These are phyloP conservation scores for Neuroscelio doddi DNA, from an alignment of 2,888 invertebrate species.

Conservation along the genomic window DNA sequence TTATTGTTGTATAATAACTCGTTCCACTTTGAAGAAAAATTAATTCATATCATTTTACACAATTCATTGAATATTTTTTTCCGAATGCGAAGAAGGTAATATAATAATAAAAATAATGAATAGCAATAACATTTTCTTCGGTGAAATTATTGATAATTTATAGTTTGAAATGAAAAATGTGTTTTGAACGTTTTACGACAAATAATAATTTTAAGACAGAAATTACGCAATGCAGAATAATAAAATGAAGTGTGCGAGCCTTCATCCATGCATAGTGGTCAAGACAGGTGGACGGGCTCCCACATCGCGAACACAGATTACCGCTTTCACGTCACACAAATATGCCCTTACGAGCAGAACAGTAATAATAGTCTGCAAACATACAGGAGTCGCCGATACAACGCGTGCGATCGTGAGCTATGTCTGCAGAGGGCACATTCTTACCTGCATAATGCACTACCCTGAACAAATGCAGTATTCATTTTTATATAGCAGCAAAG, in stretches of 20 bases:
- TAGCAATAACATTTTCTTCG: no score
- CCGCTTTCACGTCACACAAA: slow-evolving; percentile 40
- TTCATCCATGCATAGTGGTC: slow-evolving; percentile 4
- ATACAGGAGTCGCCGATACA: slow-evolving; percentile 32
- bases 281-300: slow-evolving; percentile 43
- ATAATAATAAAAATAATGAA: no score
- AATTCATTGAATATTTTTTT: no score
- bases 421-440: slow-evolving; percentile 29
- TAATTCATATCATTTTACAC: no score
- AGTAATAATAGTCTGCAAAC: slow-evolving; percentile 45
- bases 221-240: not conserved
- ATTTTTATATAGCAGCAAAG: slow-evolving; percentile 5
- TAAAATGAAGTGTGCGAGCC: not conserved
- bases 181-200: not conserved
- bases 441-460: slow-evolving; percentile 34
- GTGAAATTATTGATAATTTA: not conserved
- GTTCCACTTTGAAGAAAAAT: no score
- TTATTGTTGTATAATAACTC: no score
- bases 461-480: slow-evolving; percentile 16
- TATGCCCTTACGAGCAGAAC: slow-evolving; percentile 36
- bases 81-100: no score
- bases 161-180: not conserved
- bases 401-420: slow-evolving; percentile 36
- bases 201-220: slow-evolving; percentile 3
- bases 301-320: slow-evolving; percentile 42